These are phyloP conservation scores for Blomia tropicalis DNA, from an alignment of 2,888 invertebrate genomes.

Conservation along the genomic window DNA sequence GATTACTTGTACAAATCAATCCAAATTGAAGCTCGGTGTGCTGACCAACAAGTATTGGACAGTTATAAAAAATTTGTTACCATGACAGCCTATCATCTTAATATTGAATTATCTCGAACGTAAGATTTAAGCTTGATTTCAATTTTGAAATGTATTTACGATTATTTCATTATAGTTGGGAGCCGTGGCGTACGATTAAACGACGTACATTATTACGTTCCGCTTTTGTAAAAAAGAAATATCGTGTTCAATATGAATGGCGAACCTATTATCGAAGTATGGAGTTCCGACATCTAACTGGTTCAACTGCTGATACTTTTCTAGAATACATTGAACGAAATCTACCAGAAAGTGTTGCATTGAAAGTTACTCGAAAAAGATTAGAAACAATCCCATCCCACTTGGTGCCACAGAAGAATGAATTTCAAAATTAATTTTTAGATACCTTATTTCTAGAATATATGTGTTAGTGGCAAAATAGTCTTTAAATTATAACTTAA, in stretches of 20 bases:
- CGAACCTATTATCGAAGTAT: constrained; percentile 76
- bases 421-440: background rate
- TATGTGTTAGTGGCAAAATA: background rate
- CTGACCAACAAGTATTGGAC: constrained; percentile 68
- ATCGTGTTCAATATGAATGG: constrained; percentile 84
- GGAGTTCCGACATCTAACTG: constrained; percentile 65
- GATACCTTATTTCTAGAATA: background rate
- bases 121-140: constrained; percentile 25
- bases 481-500: background rate
- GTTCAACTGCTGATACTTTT: constrained; percentile 85
- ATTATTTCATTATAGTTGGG: constrained; percentile 45
- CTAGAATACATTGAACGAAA: constrained; percentile 90
- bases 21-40: constrained; percentile 67
- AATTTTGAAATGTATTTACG: background rate
- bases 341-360: constrained; percentile 87
- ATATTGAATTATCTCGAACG: constrained; percentile 51
- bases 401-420: background rate
- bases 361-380: constrained; percentile 46
- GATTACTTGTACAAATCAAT: constrained; percentile 54
- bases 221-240: constrained; percentile 78
- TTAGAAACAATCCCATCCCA: constrained; percentile 30
- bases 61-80: constrained; percentile 73
- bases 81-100: constrained; percentile 62
- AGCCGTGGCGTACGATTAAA: constrained; percentile 53
- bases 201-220: constrained; percentile 67